Evolutionary conservation across 2,888 invertebrate species (phyloP).

Genomic region (Parnassius mnemosyne): DNA sequence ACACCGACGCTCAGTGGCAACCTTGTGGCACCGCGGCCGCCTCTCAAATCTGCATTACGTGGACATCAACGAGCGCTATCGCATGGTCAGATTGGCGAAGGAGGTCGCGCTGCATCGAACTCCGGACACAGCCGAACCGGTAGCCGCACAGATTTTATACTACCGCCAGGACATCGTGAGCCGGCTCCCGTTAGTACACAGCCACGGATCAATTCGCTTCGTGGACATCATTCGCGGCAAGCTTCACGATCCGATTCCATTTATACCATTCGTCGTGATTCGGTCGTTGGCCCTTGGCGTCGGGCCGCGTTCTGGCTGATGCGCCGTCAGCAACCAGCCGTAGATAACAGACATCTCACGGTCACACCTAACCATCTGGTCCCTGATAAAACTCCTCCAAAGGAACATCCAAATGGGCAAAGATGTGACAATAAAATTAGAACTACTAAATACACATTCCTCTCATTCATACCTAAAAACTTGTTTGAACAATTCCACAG

Average conservation of each 20-base stretch:
- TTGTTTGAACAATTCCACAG: conserved; percentile 98
- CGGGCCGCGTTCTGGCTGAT: conserved; percentile 82
- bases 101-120: conserved; percentile 52
- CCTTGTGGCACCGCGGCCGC: conserved; percentile 81
- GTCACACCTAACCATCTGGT: conserved; percentile 93
- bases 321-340: conserved; percentile 81
- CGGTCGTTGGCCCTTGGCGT: conserved; percentile 86
- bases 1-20: conserved; percentile 72
- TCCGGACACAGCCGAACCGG: conserved; percentile 90
- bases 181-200: conserved; percentile 64
- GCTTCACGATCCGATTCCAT: conserved; percentile 94
- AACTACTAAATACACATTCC: conserved; percentile 96
- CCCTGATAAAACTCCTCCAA: conserved; percentile 88
- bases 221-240: conserved; percentile 88
- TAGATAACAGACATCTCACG: conserved; percentile 85
- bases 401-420: conserved; percentile 91
- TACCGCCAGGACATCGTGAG: conserved; percentile 92
- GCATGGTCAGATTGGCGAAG: conserved; percentile 91
- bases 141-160: conserved; percentile 93
- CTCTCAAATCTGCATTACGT: conserved; percentile 86
- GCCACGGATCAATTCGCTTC: conserved; percentile 72
- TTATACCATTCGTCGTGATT: conserved; percentile 90
- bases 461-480: conserved; percentile 97
- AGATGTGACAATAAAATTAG: conserved; percentile 92
- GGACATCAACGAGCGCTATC: conserved; percentile 93